Evolutionary conservation across 2,113 vertebrate species (phyloP), one percentile per base, ranked within the genome.

Genomic region (Bothrops jararaca): DNA sequence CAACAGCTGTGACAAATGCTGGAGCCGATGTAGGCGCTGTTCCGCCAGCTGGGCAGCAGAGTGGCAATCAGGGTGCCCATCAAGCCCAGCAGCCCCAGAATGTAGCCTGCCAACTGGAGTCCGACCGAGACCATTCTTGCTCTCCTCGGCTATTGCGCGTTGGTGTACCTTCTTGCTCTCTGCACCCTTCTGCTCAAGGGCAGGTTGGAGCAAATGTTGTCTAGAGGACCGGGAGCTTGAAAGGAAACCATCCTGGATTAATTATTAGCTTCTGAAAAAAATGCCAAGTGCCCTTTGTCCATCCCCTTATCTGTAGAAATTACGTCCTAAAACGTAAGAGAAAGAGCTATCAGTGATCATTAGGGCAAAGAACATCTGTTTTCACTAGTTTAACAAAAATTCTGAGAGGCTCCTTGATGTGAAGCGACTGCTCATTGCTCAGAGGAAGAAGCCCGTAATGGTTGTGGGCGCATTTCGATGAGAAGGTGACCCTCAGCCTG

Each of bases 1-100:
- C 97, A 48, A 99, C 97, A 0, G 98, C 98, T 0, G 99, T 99
- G 90, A 99, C 98, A 0, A 0, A 99, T 99, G 96, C 99, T 99
- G 95, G 98, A 97, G 85, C 99, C 99, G 0, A 99, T 96, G 94
- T 99, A 98, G 45, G 99, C 98, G 2, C 98, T 98, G 26, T 94
- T 98, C 96, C 97, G 97, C 99, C 99, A 99, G 95, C 96, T 98
- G 0, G 99, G 99, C 29, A 99, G 97, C 56, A 99, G 95, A 0
- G 98, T 99, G 96, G 98, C 95, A 0, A 98, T 97, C 95, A 99
- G 91, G 0, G 98, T 99, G 5, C 99, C 99, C 89, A 99, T 90
- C 94, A 98, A 96, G 24, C 99, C 99, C 91, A 99, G 92, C 57
- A 99, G 96, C 45, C 98, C 98, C 95, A 99, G 20, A 91, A 98